Percentiles rank a stretch among this genome's conserved stretches.
phyloP scores from a whole-genome alignment of 1,140 invertebrate genomes.

The Nasonia vitripennis region DNA sequence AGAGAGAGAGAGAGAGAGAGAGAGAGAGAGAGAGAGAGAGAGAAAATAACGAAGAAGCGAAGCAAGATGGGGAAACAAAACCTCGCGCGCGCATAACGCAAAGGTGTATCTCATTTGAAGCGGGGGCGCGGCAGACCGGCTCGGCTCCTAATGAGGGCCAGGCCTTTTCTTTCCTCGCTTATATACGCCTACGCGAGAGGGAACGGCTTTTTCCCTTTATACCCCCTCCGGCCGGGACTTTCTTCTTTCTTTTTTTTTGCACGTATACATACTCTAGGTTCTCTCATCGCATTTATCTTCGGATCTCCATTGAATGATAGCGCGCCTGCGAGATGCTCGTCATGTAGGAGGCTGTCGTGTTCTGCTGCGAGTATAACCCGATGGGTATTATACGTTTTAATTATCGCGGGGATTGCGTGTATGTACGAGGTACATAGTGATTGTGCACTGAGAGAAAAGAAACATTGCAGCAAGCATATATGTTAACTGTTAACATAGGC shows the following conservation, averaged over 20 bases:
- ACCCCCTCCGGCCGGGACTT: neutral
- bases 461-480: no score
- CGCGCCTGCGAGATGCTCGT: neutral
- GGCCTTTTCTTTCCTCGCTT: slow-evolving; percentile 60
- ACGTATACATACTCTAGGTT: neutral
- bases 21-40: neutral
- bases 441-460: no score
- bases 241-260: slow-evolving; percentile 43
- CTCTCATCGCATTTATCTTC: slow-evolving; percentile 1
- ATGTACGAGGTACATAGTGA: no score
- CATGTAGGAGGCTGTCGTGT: no score
- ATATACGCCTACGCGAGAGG: slow-evolving; percentile 12
- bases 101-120: slow-evolving; percentile 61
- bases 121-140: slow-evolving; percentile 49
- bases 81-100: slow-evolving; percentile 40
- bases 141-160: slow-evolving; percentile 64
- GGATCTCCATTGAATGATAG: neutral
- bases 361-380: no score
- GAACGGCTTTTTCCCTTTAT: slow-evolving; percentile 29
- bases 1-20: neutral
- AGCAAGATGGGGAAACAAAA: slow-evolving; percentile 42
- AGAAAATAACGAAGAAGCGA: slow-evolving; percentile 33
- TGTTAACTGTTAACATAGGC: no score
- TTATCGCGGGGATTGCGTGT: no score
- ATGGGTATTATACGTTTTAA: no score